Evolutionary conservation across 2,797 vertebrate species (phyloP).

Genomic region (Nasua narica): DNA sequence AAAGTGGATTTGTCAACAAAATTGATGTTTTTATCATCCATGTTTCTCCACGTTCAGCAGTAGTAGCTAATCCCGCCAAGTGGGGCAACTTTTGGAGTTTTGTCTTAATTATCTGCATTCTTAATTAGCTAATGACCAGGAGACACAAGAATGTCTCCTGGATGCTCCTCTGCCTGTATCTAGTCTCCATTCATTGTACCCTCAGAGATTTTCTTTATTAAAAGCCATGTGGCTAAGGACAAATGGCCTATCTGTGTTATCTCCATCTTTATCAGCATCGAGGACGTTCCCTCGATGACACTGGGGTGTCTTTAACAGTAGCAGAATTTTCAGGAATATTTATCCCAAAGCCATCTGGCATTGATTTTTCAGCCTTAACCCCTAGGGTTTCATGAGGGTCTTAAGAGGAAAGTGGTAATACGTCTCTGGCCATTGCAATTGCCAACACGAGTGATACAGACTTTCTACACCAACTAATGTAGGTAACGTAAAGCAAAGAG

Average conservation of each 20-base stretch:
- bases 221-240: conserved; percentile 64
- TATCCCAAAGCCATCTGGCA: conserved; percentile 67
- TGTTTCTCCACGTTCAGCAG: conserved; percentile 3
- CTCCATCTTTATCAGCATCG: conserved; percentile 52
- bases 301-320: conserved; percentile 56
- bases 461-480: not conserved
- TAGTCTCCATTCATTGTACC: conserved; percentile 55
- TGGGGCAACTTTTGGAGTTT: conserved; percentile 22
- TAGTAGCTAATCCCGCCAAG: not conserved
- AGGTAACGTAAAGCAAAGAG: not conserved
- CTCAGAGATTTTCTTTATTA: conserved; percentile 61
- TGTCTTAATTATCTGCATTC: conserved; percentile 64
- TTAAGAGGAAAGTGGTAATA: conserved; percentile 49
- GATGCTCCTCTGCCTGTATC: conserved; percentile 35
- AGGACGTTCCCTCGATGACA: conserved; percentile 22
- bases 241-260: conserved; percentile 65
- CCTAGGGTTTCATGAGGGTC: conserved; percentile 50
- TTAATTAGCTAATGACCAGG: conserved; percentile 60
- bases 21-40: not conserved
- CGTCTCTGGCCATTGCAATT: conserved; percentile 32
- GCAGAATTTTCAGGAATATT: conserved; percentile 46
- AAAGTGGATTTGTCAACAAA: conserved; percentile 12
- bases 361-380: conserved; percentile 63
- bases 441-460: not conserved
- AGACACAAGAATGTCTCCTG: conserved; percentile 45